These are phyloP conservation scores for Alectura lathami DNA, from an alignment of 2,113 vertebrate genomes.

Conservation along the genomic window DNA sequence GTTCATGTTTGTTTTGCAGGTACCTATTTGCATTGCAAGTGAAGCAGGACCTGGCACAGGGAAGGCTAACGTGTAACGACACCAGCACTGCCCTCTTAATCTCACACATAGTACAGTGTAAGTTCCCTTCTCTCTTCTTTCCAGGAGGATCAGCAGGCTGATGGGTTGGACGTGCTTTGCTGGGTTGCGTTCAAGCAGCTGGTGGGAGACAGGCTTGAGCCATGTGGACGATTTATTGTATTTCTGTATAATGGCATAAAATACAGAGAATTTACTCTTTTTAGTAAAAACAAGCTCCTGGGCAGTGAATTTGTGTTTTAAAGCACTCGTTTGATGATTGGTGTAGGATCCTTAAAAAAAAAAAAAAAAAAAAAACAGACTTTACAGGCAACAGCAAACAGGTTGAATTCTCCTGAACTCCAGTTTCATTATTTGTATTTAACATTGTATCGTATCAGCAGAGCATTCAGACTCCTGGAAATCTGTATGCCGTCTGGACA, in stretches of 20 bases:
- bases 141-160: background rate
- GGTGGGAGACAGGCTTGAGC: background rate
- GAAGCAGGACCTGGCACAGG: slow-evolving; percentile 91
- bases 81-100: slow-evolving; percentile 92
- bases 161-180: background rate
- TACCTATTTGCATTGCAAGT: slow-evolving; percentile 98
- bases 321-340: background rate
- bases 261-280: background rate
- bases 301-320: background rate
- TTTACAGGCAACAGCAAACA: background rate
- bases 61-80: slow-evolving; percentile 90
- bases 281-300: background rate
- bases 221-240: background rate
- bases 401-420: background rate
- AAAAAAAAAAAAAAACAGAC: background rate
- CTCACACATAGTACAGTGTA: slow-evolving; percentile 96
- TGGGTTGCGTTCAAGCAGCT: background rate
- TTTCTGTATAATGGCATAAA: background rate
- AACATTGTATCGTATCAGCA: background rate
- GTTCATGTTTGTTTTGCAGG: slow-evolving; percentile 75
- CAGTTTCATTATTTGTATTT: background rate
- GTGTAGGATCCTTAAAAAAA: background rate
- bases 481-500: background rate
- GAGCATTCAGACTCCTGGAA: background rate
- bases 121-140: slow-evolving; percentile 60